Evolutionary conservation across 2,888 invertebrate species (phyloP).

Genomic region (Caenorhabditis sp.): DNA sequence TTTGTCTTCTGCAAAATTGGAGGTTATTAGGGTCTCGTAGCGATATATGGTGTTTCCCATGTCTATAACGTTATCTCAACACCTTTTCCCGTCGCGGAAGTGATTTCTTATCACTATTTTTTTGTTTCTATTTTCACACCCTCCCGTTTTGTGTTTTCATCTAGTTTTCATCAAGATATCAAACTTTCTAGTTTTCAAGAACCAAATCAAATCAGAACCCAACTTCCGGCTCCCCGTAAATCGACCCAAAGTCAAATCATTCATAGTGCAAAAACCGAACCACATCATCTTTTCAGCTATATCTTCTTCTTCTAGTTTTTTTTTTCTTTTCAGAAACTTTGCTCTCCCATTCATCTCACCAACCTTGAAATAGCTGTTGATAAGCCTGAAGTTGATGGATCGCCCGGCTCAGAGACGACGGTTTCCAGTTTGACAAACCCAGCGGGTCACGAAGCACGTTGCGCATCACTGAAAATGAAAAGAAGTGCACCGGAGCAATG

Average conservation of each 20-base stretch:
- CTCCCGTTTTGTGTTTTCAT: not conserved
- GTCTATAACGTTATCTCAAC: too few relatives aligned
- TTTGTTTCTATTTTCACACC: too few relatives aligned
- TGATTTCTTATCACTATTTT: too few relatives aligned
- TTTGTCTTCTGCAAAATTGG: conserved; percentile 56
- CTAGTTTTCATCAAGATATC: not conserved
- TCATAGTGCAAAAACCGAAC: too few relatives aligned
- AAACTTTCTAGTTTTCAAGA: not conserved
- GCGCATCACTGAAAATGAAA: conserved; percentile 57
- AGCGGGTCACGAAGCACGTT: conserved; percentile 71
- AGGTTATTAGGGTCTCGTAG: not conserved
- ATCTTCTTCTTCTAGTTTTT: not conserved
- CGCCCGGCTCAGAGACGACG: conserved; percentile 64
- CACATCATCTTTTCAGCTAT: too few relatives aligned
- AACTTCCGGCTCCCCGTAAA: too few relatives aligned
- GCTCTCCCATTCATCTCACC: conserved; percentile 9
- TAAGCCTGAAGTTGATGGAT: conserved; percentile 71
- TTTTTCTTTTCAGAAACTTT: not conserved
- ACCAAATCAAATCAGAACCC: too few relatives aligned
- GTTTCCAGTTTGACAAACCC: conserved; percentile 68
- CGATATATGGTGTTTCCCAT: too few relatives aligned
- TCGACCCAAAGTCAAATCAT: too few relatives aligned
- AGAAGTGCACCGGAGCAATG: not conserved
- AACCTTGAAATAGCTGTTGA: conserved; percentile 69
- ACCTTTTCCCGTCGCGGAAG: too few relatives aligned